phyloP scores from a whole-genome alignment of 2,113 vertebrate genomes.

The Halcyon malimbica region DNA sequence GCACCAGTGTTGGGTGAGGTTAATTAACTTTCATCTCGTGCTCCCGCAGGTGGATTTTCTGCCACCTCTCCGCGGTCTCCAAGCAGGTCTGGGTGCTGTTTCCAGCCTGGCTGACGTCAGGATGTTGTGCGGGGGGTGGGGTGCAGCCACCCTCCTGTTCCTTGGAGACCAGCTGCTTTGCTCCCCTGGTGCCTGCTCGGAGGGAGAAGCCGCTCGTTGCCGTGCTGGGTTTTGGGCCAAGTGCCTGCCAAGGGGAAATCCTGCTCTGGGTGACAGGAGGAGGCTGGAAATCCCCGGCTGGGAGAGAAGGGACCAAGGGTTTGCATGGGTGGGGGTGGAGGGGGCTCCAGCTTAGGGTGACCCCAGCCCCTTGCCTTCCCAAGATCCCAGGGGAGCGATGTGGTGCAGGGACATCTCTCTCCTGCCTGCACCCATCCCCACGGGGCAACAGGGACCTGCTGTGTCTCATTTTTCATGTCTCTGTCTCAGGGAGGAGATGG shows the following conservation, averaged over 20 bases:
- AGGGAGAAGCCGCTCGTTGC: neutral
- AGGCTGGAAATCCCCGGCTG: neutral
- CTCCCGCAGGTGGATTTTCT: slow-evolving; percentile 6
- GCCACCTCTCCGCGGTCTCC: slow-evolving; percentile 15
- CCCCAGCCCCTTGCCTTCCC: rapidly evolving
- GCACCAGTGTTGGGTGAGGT: rapidly evolving
- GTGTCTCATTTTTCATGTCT: neutral
- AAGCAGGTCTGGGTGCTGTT: slow-evolving; percentile 59
- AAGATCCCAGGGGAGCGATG: rapidly evolving
- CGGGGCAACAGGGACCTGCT: rapidly evolving
- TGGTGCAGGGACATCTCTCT: neutral
- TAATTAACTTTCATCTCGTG: neutral
- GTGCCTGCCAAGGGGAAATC: neutral
- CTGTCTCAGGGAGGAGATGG: neutral
- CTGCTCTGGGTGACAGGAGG: neutral
- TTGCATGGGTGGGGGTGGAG: rapidly evolving
- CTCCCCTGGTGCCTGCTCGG: neutral
- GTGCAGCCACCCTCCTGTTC: slow-evolving; percentile 27
- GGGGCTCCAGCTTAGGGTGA: neutral
- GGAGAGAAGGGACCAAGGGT: neutral
- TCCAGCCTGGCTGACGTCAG: slow-evolving; percentile 71
- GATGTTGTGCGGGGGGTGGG: neutral
- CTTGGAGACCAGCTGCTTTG: slow-evolving; percentile 58
- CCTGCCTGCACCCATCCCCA: neutral
- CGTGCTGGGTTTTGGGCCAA: rapidly evolving